phyloP scores from a whole-genome alignment of 2,797 vertebrate genomes.

The Poeciliopsis gracilis region DNA sequence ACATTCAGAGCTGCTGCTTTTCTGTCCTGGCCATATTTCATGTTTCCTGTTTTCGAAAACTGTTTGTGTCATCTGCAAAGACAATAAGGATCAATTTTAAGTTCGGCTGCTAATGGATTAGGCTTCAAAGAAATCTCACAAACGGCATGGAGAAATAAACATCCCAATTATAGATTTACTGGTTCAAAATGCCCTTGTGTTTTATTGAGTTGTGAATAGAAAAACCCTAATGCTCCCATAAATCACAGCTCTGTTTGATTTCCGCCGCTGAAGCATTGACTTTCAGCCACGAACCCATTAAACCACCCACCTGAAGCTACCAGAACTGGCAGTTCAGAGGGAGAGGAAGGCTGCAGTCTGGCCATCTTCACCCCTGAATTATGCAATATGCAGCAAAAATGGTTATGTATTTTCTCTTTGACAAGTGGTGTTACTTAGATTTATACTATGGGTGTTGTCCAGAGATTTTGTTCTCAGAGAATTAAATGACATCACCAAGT shows the following conservation, averaged over 20 bases:
- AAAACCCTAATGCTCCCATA: constrained; percentile 1
- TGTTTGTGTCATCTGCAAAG: background rate
- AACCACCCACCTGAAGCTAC: background rate
- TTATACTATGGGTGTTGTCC: background rate
- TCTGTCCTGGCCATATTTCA: constrained; percentile 4
- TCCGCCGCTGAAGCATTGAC: constrained; percentile 14
- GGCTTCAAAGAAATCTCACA: background rate
- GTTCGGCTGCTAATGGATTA: constrained; percentile 1
- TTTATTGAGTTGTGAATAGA: constrained; percentile 6
- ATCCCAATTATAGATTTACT: background rate
- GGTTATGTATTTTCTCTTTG: background rate
- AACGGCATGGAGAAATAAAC: background rate
- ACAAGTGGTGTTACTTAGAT: background rate
- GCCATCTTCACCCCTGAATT: background rate
- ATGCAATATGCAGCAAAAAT: background rate
- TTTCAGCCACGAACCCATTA: constrained; percentile 2
- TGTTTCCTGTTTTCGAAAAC: constrained; percentile 8
- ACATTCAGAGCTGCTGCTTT: constrained; percentile 11
- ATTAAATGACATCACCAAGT: background rate
- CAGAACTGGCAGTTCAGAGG: background rate
- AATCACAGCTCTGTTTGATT: constrained; percentile 15
- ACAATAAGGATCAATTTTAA: background rate
- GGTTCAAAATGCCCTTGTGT: background rate
- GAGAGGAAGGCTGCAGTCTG: background rate
- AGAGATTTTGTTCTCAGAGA: background rate